These are phyloP conservation scores for Drosophila leonis DNA, from an alignment of 2,888 invertebrate species.

Conservation along the genomic window DNA sequence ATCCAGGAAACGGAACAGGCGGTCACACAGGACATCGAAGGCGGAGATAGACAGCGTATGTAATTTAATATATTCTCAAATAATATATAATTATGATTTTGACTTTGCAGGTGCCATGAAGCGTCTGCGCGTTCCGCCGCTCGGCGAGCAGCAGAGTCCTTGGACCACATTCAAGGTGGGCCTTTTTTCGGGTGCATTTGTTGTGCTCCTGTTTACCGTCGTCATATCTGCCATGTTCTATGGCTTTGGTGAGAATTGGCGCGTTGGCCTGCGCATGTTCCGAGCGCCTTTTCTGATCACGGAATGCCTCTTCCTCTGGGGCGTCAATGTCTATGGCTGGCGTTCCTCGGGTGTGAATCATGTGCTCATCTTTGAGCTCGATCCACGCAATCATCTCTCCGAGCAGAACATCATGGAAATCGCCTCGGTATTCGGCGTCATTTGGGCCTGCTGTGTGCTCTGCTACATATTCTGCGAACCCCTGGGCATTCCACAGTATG, in stretches of 20 bases:
- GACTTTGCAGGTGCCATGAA: conserved; percentile 90
- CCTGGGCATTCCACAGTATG: conserved; percentile 91
- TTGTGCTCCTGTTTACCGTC: conserved; percentile 90
- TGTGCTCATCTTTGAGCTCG: conserved; percentile 93
- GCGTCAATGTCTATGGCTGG: conserved; percentile 93
- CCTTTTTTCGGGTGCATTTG: conserved; percentile 92
- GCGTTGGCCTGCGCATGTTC: conserved; percentile 91
- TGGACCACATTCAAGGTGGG: conserved; percentile 95
- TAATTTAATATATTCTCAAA: background rate
- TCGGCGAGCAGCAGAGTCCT: conserved; percentile 93
- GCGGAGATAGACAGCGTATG: conserved; percentile 89
- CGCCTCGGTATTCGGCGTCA: conserved; percentile 91
- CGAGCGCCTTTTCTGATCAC: conserved; percentile 92
- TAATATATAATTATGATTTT: background rate
- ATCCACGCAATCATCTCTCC: conserved; percentile 91
- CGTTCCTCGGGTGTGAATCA: conserved; percentile 93
- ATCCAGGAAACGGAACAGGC: conserved; percentile 90
- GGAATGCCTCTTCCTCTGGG: conserved; percentile 91
- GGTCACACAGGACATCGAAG: conserved; percentile 90
- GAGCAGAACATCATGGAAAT: conserved; percentile 92
- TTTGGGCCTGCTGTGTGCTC: conserved; percentile 90
- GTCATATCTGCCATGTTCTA: conserved; percentile 88
- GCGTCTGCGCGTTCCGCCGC: conserved; percentile 92
- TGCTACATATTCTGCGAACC: conserved; percentile 89
- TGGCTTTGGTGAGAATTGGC: conserved; percentile 87